These are phyloP conservation scores for Zosterops pallidus DNA, from an alignment of 2,113 vertebrate species.

Conservation along the genomic window DNA sequence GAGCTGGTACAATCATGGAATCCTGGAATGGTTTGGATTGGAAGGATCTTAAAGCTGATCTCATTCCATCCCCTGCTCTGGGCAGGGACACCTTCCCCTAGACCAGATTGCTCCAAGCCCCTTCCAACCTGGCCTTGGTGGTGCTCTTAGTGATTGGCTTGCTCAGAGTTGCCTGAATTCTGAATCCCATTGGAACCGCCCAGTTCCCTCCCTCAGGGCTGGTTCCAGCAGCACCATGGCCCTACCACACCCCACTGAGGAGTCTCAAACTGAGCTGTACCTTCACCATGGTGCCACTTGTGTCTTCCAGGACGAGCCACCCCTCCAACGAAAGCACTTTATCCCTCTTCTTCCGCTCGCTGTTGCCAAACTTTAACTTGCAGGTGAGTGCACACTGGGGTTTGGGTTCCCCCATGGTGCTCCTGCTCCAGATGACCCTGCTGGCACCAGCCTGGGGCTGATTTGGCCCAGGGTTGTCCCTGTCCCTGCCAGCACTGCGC, in stretches of 20 bases:
- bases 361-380: constrained; percentile 91
- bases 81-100: background rate
- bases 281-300: background rate
- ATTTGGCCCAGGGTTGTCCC: background rate
- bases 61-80: background rate
- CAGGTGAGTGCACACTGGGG: constrained; percentile 75
- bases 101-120: background rate
- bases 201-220: background rate
- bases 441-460: background rate
- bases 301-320: constrained; percentile 56
- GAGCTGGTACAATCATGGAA: background rate
- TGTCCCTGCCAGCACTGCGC: background rate
- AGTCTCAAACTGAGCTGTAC: background rate
- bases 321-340: constrained; percentile 87
- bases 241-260: background rate
- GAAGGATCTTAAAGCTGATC: background rate
- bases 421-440: background rate
- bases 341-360: constrained; percentile 93
- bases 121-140: background rate
- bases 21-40: background rate
- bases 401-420: background rate
- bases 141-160: background rate
- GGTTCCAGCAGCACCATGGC: fast-evolving
- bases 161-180: background rate
- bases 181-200: background rate